These are phyloP conservation scores for Chaetorhynchus papuensis DNA, from an alignment of 2,113 vertebrate genomes.

Conservation along the genomic window DNA sequence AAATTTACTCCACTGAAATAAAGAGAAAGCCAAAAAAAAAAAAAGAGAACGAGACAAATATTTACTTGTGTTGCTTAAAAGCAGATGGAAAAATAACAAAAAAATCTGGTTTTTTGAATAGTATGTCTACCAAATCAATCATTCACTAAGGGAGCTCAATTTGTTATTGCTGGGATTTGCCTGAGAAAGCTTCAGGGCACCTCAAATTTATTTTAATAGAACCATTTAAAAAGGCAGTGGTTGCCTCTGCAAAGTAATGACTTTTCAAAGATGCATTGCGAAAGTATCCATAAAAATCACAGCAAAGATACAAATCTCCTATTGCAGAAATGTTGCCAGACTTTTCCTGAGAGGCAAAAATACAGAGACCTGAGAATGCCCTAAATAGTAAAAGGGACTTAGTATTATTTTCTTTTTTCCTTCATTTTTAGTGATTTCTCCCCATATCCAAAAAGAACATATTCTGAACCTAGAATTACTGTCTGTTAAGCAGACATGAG, in stretches of 20 bases:
- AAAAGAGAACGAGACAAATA: background rate
- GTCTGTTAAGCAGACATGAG: background rate
- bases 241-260: constrained; percentile 9
- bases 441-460: background rate
- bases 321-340: background rate
- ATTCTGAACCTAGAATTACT: background rate
- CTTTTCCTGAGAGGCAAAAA: background rate
- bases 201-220: background rate
- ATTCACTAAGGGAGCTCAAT: background rate
- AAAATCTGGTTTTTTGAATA: background rate
- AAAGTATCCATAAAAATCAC: background rate
- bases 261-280: constrained; percentile 1
- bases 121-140: background rate
- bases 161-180: background rate
- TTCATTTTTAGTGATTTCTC: background rate
- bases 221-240: background rate
- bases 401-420: background rate
- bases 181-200: background rate
- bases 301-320: background rate
- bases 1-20: background rate
- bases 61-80: background rate
- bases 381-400: background rate
- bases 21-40: background rate
- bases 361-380: background rate
- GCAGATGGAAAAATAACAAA: background rate